Evolutionary conservation across 2,797 vertebrate genomes (phyloP), one percentile per base, ranked within the genome.

Genomic region (Sphenodon punctatus): DNA sequence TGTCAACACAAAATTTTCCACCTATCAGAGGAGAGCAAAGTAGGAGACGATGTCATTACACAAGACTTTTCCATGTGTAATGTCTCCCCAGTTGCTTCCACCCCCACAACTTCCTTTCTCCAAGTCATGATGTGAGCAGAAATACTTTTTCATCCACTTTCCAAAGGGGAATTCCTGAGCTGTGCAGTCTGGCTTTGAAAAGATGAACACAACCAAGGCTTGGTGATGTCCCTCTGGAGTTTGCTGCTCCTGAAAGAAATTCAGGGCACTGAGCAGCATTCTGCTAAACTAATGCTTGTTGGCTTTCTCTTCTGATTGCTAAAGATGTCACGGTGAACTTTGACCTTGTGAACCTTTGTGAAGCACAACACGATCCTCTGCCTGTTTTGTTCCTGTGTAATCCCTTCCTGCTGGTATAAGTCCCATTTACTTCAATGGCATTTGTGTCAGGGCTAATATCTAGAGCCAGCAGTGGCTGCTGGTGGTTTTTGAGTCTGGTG

Each of bases 51-150:
- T 60, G 53, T 25, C 1, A 5, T 78, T 67, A 72, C 71, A 84
- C 86, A 67, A 88, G 85, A 71, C 74, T 78, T 75, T 76, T 16
- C 32, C 67, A 71, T 67, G 13, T 70, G 85, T 78, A 71, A 82
- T 82, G 83, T 90, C 79, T 89, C 76, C 71, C 71, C 4, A 0
- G 79, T n/a, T 78, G 71, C 88, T 83, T 66, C 90, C 89, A 74
- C 92, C 92, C 89, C 92, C 92, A 80, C 88, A 90, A 92, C 90
- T 93, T 93, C 90, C 92, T 88, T 82, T 88, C 88, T 64, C 53
- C 17, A 89, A 92, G 88, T 93, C 90, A 93, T 3, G 25, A 72
- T 91, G 86, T 38, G 22, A 53, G 76, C 43, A 89, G 85, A 88
- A 75, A 73, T 80, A 89, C 46, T 19, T 86, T 90, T 85, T 80